Conservation (phyloP, 1,140 invertebrate species). For the Teleogryllus occipitalis region DNA sequence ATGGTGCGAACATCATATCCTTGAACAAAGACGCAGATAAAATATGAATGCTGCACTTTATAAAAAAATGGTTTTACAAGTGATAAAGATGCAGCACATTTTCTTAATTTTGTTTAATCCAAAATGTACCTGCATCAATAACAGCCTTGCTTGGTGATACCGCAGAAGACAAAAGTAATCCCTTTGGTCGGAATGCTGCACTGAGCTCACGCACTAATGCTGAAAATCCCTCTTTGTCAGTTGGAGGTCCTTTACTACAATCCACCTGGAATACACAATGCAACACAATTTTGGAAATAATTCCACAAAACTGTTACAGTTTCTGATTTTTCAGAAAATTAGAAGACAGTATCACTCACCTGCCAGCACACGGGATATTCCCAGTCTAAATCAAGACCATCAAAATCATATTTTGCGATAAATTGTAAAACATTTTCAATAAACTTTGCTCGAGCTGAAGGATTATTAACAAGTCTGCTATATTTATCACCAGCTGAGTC, state of each 20-base stretch:
- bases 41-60: not conserved
- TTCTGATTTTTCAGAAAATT: too few species aligned
- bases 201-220: conserved; percentile 45
- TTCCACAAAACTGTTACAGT: not conserved
- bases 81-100: too few species aligned
- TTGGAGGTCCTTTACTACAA: conserved; percentile 45
- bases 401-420: conserved; percentile 37
- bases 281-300: not conserved
- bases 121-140: conserved; percentile 35
- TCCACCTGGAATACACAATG: conserved; percentile 37
- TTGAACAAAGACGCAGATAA: conserved; percentile 9
- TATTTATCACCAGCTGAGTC: conserved; percentile 40
- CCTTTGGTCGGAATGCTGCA: conserved; percentile 43
- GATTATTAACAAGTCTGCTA: conserved; percentile 37
- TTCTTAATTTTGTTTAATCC: too few species aligned
- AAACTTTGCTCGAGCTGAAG: conserved; percentile 32
- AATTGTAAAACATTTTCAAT: conserved; percentile 35
- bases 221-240: conserved; percentile 47
- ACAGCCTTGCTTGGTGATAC: conserved; percentile 48
- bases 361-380: conserved; percentile 62
- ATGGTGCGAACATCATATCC: conserved; percentile 35
- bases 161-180: conserved; percentile 44
- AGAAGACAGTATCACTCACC: conserved; percentile 29
- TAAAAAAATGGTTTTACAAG: not conserved
- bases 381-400: conserved; percentile 44